Base-by-base conservation (phyloP, 2,888 invertebrate species). In the Sarcophaga caerulescens region DNA sequence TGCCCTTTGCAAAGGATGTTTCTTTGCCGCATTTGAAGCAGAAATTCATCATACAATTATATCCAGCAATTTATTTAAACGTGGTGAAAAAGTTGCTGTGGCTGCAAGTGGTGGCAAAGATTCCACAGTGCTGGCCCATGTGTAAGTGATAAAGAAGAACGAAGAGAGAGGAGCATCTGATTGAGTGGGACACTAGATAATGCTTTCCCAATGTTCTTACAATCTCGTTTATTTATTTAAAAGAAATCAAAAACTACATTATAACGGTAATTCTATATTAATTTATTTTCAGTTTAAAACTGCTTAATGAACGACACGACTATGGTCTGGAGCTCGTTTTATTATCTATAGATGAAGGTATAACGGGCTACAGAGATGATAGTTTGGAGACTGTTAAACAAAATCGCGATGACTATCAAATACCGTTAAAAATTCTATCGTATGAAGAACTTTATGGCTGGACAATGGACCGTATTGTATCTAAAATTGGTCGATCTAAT, bases 381-480 rank as follows among this genome's bases (percentile, higher is more conserved):
- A 99, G 99, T 92, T 94, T 99, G 78, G 97, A 99, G 94, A 99
- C 99, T 1, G 99, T 99, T 0, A 98, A 99, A 92, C 95, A 97
- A 91, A 99, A 99, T 92, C 95, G 97, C 81, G 96, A 97, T 89
- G 98, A 99, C 92, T 99, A 99, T 94, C 95, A 96, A 89, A 96
- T 99, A 94, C 96, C 98, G 1, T 94, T 99, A 62, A 98, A 97
- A 94, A 98, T 99, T 85, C 94, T 99, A 10, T 99, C 99, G 0
- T 99, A 99, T 91, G 97, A 99, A 94, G 98, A 99, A 89, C 94
- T 99, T 5, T 99, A 99, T 94, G 99, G 99, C 0, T 99, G 99
- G 99, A 99, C 99, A 4, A 99, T 99, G 99, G 99, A 99, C 94
- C 97, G 97, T 90, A 99, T 99, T 92, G 99, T 99, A 0, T 95